phyloP scores from a whole-genome alignment of 1,140 invertebrate genomes.

The Zaprionus kolodkinae region DNA sequence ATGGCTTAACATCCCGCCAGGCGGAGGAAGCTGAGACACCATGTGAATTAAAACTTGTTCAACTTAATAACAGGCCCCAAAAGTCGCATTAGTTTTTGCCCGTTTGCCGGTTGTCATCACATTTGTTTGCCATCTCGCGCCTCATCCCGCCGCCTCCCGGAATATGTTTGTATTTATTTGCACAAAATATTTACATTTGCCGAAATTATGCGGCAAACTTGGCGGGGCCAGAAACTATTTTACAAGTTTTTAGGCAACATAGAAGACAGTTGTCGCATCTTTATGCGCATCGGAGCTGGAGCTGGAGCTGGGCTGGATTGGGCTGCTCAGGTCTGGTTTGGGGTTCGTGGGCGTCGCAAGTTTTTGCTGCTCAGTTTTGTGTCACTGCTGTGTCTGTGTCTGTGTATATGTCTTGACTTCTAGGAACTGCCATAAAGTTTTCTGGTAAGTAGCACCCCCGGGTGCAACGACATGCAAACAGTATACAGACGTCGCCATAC shows the following conservation, averaged over 20 bases:
- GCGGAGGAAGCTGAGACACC: conserved; percentile 10
- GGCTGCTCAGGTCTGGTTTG: neutral
- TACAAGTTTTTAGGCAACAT: conserved; percentile 71
- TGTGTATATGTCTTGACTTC: conserved; percentile 48
- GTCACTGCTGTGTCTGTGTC: neutral
- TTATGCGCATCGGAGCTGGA: conserved; percentile 15
- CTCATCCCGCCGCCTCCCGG: neutral
- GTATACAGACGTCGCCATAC: conserved; percentile 68
- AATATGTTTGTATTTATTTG: conserved; percentile 50
- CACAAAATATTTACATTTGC: conserved; percentile 77
- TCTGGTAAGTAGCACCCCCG: conserved; percentile 70
- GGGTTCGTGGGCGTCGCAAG: conserved; percentile 10
- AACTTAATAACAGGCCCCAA: conserved; percentile 77
- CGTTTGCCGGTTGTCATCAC: conserved; percentile 35
- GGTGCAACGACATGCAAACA: conserved; percentile 56
- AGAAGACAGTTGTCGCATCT: conserved; percentile 47
- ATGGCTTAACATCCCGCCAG: conserved; percentile 1
- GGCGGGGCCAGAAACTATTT: conserved; percentile 60
- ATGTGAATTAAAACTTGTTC: conserved; percentile 80
- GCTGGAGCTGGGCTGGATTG: neutral
- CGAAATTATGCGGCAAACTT: conserved; percentile 70
- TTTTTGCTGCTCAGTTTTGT: conserved; percentile 30
- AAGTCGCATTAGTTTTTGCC: conserved; percentile 74
- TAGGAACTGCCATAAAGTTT: conserved; percentile 69
- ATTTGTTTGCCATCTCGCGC: conserved; percentile 23